Percentiles rank a stretch among this genome's conserved stretches.
Conservation (phyloP, 2,113 vertebrate genomes). For the Formicarius rufipectus region DNA sequence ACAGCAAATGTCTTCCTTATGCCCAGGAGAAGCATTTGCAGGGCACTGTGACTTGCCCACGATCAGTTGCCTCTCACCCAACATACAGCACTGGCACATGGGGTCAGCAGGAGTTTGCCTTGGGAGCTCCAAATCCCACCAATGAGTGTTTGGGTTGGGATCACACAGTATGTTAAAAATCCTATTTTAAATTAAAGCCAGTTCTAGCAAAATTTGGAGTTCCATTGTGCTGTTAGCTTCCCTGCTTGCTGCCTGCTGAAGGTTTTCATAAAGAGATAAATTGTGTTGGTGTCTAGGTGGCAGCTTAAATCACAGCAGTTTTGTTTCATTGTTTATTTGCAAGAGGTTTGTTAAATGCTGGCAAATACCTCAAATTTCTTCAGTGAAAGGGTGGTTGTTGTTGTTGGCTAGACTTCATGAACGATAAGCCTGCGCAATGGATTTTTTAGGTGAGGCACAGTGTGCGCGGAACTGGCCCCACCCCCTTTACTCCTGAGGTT, state of each 20-base stretch:
- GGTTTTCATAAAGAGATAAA: background rate
- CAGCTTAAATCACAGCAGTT: background rate
- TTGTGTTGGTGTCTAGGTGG: too few species aligned
- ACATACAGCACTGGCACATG: fast-evolving
- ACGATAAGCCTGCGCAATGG: too few species aligned
- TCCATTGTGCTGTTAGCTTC: background rate
- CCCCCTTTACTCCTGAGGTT: too few species aligned
- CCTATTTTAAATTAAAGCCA: background rate
- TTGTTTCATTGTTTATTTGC: background rate
- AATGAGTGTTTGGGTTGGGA: fast-evolving
- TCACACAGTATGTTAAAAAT: background rate
- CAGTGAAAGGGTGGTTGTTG: background rate
- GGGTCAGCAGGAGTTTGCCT: background rate
- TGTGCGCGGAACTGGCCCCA: too few species aligned
- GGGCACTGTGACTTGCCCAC: background rate
- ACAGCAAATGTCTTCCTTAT: background rate
- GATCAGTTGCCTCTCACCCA: fast-evolving
- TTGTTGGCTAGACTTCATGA: too few species aligned
- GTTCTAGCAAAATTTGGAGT: background rate
- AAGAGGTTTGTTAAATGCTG: background rate
- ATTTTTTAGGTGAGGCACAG: too few species aligned
- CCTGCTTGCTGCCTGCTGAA: background rate
- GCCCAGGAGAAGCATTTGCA: background rate
- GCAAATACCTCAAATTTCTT: background rate
- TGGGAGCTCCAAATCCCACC: background rate